Evolutionary conservation across 2,797 vertebrate genomes (phyloP).

Genomic region (Anguilla obscura): DNA sequence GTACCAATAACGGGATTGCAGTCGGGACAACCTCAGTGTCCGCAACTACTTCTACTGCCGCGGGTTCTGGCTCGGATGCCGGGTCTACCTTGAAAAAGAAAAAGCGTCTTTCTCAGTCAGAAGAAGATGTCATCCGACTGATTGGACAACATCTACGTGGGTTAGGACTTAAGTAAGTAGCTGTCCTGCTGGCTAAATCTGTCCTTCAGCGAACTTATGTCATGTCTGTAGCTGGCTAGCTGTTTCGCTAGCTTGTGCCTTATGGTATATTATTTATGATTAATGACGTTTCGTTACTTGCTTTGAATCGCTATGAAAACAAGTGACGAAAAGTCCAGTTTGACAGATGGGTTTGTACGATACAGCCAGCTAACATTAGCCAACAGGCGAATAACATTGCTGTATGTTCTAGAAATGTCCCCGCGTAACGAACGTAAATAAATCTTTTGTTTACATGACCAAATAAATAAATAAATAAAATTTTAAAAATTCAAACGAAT

Average conservation of each 20-base stretch:
- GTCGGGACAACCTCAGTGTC: constrained; percentile 48
- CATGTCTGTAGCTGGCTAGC: not conserved
- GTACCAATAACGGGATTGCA: constrained; percentile 74
- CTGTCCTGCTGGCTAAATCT: not conserved
- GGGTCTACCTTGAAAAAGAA: constrained; percentile 83
- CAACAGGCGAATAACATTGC: constrained; percentile 18
- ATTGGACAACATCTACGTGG: constrained; percentile 95
- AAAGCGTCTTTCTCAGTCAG: constrained; percentile 87
- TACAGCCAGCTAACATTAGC: constrained; percentile 8
- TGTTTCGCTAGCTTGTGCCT: not conserved
- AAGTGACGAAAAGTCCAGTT: not conserved
- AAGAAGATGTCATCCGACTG: constrained; percentile 93
- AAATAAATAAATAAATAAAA: too few species aligned
- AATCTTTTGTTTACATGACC: not conserved
- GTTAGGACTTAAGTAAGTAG: constrained; percentile 92
- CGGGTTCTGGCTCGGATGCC: constrained; percentile 62
- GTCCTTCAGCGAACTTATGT: not conserved
- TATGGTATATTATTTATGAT: not conserved
- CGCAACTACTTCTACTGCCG: constrained; percentile 58
- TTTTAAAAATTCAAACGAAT: not conserved
- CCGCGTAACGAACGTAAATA: not conserved
- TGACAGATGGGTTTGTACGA: constrained; percentile 40
- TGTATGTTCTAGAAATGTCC: constrained; percentile 11
- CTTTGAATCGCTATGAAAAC: not conserved
- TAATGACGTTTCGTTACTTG: not conserved